phyloP scores from a whole-genome alignment of 2,113 vertebrate genomes.

The Hydropotes inermis region DNA sequence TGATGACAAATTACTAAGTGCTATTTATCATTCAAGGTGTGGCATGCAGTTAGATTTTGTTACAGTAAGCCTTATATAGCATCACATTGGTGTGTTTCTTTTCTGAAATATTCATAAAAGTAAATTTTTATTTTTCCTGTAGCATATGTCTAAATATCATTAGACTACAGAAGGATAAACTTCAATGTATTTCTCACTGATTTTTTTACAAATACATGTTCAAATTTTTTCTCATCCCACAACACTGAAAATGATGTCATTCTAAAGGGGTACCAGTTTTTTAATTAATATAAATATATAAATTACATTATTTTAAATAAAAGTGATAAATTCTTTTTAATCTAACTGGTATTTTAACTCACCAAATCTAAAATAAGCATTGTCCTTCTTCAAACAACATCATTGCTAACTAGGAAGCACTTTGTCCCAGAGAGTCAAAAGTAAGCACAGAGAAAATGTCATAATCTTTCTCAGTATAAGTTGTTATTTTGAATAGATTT shows the following conservation, averaged over 20 bases:
- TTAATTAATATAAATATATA: background rate
- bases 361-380: background rate
- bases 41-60: background rate
- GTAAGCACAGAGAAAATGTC: background rate
- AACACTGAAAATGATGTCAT: background rate
- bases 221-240: background rate
- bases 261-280: background rate
- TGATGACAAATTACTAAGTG: background rate
- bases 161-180: constrained; percentile 11
- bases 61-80: background rate
- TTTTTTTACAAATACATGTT: background rate
- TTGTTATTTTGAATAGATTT: background rate
- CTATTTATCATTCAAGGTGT: background rate
- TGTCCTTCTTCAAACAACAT: background rate
- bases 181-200: background rate
- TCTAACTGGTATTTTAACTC: background rate
- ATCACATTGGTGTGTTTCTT: background rate
- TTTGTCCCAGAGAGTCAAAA: background rate
- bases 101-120: constrained; percentile 24
- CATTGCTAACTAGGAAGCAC: background rate
- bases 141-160: constrained; percentile 27
- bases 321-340: background rate
- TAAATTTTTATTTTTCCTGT: background rate
- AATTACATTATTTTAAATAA: background rate
- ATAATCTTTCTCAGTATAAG: background rate